Base-by-base conservation (phyloP, 2,888 invertebrate species). In the Sepiola atlantica region DNA sequence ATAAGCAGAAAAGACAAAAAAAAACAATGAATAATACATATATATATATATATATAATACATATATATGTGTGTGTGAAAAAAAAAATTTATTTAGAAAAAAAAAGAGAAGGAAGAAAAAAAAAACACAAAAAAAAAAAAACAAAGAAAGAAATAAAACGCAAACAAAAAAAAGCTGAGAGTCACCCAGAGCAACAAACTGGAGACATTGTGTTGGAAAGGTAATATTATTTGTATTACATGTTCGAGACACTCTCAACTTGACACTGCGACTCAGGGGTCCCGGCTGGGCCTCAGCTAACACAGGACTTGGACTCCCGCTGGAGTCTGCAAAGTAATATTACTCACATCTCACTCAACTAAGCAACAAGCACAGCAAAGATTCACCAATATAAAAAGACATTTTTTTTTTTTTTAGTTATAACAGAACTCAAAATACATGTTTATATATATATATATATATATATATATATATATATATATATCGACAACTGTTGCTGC, bases 171-270 rank as follows among this genome's bases (percentile, higher is more conserved):
- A 92, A 92, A 92, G 45, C 35, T 45, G 45, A 45, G 55, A 92
- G 35, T 45, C 92, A n/a, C 28, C 90, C 55, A 94, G 90, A 91
- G 92, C 35, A 94, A 94, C 55, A 55, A 61, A 93, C 45, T 92
- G 91, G 92, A 32, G 57, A 91, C 57, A 92, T 77, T 54, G 92
- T 92, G 77, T 92, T 92, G 54, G 92, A 90, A 93, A 93, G 94
- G 92, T 92, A 92, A 92, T 92, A 55, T 55, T 77, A 77, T 77
- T 92, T 92, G 94, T 95, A 95, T 96, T 97, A 97, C 97, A 97
- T 97, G 97, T 97, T 96, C 96, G 96, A 95, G 97, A 97, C 77
- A 96, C 97, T 95, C 97, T 96, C 91, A 97, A 96, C 95, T 96
- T 97, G 95, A 97, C 97, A 94, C 97, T 96, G 94, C 97, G 96